phyloP scores from a whole-genome alignment of 1,140 invertebrate species.

The Himalopsyche phryganea region DNA sequence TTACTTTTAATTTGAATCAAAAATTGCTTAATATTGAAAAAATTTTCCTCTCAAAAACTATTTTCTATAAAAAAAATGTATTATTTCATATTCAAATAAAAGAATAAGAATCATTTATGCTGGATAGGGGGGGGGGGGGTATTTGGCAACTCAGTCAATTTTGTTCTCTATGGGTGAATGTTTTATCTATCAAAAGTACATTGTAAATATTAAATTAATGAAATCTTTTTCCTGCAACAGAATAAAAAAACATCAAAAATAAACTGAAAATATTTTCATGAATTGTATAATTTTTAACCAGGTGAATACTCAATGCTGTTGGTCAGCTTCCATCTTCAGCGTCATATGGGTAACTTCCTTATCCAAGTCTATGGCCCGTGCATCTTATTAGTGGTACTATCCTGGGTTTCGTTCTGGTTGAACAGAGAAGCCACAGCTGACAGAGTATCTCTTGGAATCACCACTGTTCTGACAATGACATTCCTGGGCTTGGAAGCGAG shows the following conservation, averaged over 20 bases:
- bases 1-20: not conserved
- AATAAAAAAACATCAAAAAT: no score
- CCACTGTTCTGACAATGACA: slow-evolving; percentile 85
- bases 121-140: no score
- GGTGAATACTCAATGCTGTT: slow-evolving; percentile 74
- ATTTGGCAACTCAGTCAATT: no score
- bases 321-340: slow-evolving; percentile 78
- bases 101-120: no score
- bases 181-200: no score
- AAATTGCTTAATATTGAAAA: not conserved
- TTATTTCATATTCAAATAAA: no score
- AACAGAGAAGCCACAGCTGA: slow-evolving; percentile 87
- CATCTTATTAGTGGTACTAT: slow-evolving; percentile 78
- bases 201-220: no score
- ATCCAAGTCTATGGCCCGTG: slow-evolving; percentile 89
- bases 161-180: no score
- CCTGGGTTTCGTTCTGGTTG: slow-evolving; percentile 90
- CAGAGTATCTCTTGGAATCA: slow-evolving; percentile 79
- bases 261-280: no score
- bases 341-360: slow-evolving; percentile 84
- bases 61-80: no score
- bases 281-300: slow-evolving; percentile 45
- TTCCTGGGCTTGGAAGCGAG: slow-evolving; percentile 82
- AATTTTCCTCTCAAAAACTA: not conserved
- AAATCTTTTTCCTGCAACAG: no score